Percentiles rank a stretch among this genome's conserved stretches.
Evolutionary conservation across 92 coral and sea anemone genomes (phyloP).

Genomic region (Heliopora coerulea): DNA sequence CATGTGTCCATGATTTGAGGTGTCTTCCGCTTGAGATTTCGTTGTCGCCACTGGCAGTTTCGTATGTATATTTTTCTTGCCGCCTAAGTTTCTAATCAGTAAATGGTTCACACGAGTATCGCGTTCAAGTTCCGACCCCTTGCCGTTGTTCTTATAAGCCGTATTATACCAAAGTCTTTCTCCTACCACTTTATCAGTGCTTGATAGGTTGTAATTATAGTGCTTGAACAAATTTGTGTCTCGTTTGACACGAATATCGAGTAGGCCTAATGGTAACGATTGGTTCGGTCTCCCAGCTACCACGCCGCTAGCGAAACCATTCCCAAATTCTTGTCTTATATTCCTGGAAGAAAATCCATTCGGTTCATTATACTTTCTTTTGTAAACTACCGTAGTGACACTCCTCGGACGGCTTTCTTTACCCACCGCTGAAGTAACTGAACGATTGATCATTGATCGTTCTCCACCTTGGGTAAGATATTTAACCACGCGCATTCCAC

Average conservation of each 20-base stretch:
- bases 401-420: background rate
- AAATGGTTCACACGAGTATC: slow-evolving; percentile 24
- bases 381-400: background rate
- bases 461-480: background rate
- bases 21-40: slow-evolving; percentile 7
- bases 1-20: slow-evolving; percentile 7
- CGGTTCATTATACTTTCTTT: background rate
- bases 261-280: background rate
- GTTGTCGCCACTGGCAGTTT: background rate
- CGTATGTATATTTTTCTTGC: background rate
- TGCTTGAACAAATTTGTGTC: background rate
- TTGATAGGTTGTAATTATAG: slow-evolving; percentile 5
- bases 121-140: background rate
- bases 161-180: background rate
- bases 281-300: background rate
- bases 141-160: background rate
- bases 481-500: background rate
- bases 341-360: background rate
- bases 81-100: background rate
- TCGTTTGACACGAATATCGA: background rate
- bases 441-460: background rate
- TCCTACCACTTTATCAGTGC: background rate
- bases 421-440: background rate
- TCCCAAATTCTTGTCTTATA: background rate
- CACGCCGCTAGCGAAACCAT: background rate